These are phyloP conservation scores for Druceiella hillmani DNA, from an alignment of 2,888 invertebrate genomes.

Conservation along the genomic window DNA sequence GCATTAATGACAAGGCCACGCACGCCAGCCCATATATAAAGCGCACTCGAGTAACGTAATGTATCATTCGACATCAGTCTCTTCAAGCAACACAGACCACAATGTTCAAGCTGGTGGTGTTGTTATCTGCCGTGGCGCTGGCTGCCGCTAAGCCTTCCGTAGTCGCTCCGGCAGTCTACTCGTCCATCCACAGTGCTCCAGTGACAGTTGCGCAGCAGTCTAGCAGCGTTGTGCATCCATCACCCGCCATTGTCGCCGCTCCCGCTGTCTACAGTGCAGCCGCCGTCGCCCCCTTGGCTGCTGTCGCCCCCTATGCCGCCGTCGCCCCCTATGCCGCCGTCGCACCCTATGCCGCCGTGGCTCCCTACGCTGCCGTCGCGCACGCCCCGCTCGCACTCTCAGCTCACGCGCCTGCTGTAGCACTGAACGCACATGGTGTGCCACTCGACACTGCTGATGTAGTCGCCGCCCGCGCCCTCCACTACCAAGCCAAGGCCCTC, in stretches of 20 bases:
- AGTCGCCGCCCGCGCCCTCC: slow-evolving; percentile 43
- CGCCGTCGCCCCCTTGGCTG: slow-evolving; percentile 27
- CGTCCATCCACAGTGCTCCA: too few species aligned
- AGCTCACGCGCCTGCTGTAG: slow-evolving; percentile 41
- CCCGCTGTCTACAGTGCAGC: slow-evolving; percentile 29
- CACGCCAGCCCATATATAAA: too few species aligned
- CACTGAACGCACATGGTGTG: slow-evolving; percentile 43
- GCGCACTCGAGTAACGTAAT: too few species aligned
- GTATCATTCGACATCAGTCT: too few species aligned
- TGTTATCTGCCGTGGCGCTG: slow-evolving; percentile 52
- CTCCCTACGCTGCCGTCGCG: slow-evolving; percentile 19
- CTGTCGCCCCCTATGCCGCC: slow-evolving; percentile 23
- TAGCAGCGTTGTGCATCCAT: slow-evolving; percentile 32
- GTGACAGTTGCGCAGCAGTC: slow-evolving; percentile 32
- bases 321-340: slow-evolving; percentile 27
- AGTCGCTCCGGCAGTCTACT: slow-evolving; percentile 29
- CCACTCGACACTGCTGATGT: slow-evolving; percentile 48
- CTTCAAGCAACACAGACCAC: slow-evolving; percentile 40
- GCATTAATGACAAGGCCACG: too few species aligned
- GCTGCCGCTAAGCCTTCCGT: slow-evolving; percentile 30
- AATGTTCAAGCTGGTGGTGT: slow-evolving; percentile 46
- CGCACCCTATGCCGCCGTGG: slow-evolving; percentile 19
- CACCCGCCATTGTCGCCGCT: slow-evolving; percentile 12
- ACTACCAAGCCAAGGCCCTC: slow-evolving; percentile 38
- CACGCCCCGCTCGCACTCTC: slow-evolving; percentile 43